phyloP scores from a whole-genome alignment of 2,888 invertebrate species.

The Eristalinus sepulchralis region DNA sequence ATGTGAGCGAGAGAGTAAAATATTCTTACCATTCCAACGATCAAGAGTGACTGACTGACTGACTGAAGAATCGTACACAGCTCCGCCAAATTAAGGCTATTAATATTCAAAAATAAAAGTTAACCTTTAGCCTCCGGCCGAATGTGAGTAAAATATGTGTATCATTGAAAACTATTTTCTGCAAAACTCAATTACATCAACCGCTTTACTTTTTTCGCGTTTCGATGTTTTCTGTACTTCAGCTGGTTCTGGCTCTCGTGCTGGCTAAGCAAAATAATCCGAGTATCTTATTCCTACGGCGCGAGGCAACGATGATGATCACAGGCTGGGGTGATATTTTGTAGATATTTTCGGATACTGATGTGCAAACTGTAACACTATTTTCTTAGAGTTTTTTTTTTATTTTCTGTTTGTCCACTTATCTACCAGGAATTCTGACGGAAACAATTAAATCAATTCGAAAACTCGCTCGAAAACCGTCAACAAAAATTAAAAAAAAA shows the following conservation, averaged over 20 bases:
- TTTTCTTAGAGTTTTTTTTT: slow-evolving; percentile 25
- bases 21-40: slow-evolving; percentile 59
- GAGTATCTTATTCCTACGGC: slow-evolving; percentile 61
- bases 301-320: slow-evolving; percentile 9
- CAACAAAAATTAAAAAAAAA: neutral
- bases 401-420: slow-evolving; percentile 42
- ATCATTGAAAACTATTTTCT: slow-evolving; percentile 69
- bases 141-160: slow-evolving; percentile 58
- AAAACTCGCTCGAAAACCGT: neutral
- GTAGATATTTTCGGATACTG: slow-evolving; percentile 69
- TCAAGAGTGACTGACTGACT: slow-evolving; percentile 31
- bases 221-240: neutral
- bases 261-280: slow-evolving; percentile 65
- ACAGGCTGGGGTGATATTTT: slow-evolving; percentile 11
- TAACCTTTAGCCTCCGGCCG: slow-evolving; percentile 65
- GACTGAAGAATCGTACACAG: slow-evolving; percentile 7
- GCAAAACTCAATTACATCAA: slow-evolving; percentile 67
- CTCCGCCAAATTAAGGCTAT: slow-evolving; percentile 56
- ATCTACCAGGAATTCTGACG: neutral
- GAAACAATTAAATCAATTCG: neutral
- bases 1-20: slow-evolving; percentile 24
- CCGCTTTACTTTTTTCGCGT: slow-evolving; percentile 22
- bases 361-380: slow-evolving; percentile 70
- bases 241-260: slow-evolving; percentile 1
- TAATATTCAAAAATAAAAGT: slow-evolving; percentile 51